Base-by-base conservation (phyloP, 1,140 invertebrate species). In the Papilio glaucus region DNA sequence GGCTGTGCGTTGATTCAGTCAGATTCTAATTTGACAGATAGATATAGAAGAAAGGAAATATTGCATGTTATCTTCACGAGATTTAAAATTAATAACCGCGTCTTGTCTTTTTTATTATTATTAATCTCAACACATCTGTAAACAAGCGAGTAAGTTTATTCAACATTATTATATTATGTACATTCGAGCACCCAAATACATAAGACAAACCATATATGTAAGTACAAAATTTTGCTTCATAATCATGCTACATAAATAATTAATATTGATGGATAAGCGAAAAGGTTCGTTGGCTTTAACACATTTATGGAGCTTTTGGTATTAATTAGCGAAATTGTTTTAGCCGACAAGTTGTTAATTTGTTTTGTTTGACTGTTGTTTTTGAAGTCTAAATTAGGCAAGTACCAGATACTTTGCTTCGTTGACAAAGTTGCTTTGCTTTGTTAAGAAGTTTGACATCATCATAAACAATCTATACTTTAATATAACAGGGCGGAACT, bases 221-320 rank as follows among this genome's bases (percentile, higher is more conserved):
- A 42, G 41, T 24, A 53, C 21, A 53, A 41, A 13, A 13, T 53
- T 53, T 53, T 24, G 49, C 49, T 53, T 53, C 12, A 53, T 53
- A 53, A 53, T 24, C 49, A 3, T 26, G 21, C 10, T 9, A n/a
- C n/a, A n/a, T n/a, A 53, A 9, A 53, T 24, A 53, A 53, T 53
- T 53, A 53, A 53, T 12, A 53, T 53, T 21, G 49, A 53, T 53
- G 49, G 49, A 24, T 53, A 53, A 53, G 21, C 49, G 21, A 53
- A 53, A 53, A 53, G 49, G 49, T 53, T 53, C 49, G 49, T 53
- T 53, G 18, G 7, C 21, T 24, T 26, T 26, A 53, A 53, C 24
- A 53, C 18, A 26, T 53, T 57, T 57, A 57, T 57, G 49, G 7
- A 57, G 49, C 21, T 57, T 57, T 57, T 57, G 21, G 49, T 57